Evolutionary conservation across 2,113 vertebrate genomes (phyloP).

Genomic region (Chaetodon auriga): DNA sequence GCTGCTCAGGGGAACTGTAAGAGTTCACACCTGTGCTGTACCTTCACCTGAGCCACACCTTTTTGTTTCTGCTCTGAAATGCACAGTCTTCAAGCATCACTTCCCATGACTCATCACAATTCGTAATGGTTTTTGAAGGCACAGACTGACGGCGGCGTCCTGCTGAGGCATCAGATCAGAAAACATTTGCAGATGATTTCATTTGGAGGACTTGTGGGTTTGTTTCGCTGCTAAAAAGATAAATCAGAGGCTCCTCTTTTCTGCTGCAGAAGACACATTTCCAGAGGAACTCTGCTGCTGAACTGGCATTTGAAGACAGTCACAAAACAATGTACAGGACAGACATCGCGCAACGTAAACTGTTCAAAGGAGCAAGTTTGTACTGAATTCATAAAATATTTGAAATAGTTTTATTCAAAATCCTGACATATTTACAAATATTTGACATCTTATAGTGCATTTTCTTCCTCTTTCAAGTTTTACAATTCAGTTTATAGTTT

Average conservation of each 20-base stretch:
- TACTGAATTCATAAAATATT: slow-evolving; percentile 41
- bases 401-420: slow-evolving; percentile 77
- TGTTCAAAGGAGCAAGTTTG: background rate
- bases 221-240: too few relatives aligned
- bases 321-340: background rate
- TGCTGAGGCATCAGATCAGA: too few relatives aligned
- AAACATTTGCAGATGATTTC: too few relatives aligned
- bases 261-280: too few relatives aligned
- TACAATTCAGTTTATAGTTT: slow-evolving; percentile 63
- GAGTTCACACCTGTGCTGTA: background rate
- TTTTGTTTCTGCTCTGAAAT: too few relatives aligned
- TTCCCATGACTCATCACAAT: too few relatives aligned
- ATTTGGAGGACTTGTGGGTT: too few relatives aligned
- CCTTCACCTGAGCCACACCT: too few relatives aligned
- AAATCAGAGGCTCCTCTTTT: background rate
- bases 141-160: too few relatives aligned
- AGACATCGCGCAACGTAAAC: accelerated
- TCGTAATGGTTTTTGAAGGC: too few relatives aligned
- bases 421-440: slow-evolving; percentile 60
- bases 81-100: too few relatives aligned
- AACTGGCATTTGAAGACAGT: background rate
- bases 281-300: background rate
- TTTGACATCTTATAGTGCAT: slow-evolving; percentile 58
- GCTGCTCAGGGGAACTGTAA: too few relatives aligned
- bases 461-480: slow-evolving; percentile 70